Evolutionary conservation across 2,888 invertebrate genomes (phyloP), one percentile per base, ranked within the genome.

Genomic region (Sylvicola cinctus): DNA sequence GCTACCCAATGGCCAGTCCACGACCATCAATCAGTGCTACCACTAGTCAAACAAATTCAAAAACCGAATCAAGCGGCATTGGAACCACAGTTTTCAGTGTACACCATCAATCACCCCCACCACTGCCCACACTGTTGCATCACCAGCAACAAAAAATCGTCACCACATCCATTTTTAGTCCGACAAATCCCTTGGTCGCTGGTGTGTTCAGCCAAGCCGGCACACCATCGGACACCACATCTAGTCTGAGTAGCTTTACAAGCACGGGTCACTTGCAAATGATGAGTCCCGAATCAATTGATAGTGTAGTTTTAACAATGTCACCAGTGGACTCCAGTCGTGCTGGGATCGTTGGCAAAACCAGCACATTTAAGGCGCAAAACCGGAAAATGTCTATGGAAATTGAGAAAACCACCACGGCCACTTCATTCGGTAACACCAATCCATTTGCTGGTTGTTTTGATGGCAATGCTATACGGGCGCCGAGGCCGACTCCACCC

Each of bases 401-500:
- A 23, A 11, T 36, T 14, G 32, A 36, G 62, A 64, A 39, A 53
- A 54, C 32, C 58, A 61, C 41, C 60, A 62, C 49, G 6, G 16
- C 20, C 23, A 33, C 2, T n/a, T 14, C 12, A 16, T 29, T 20
- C 14, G 26, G 20, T 27, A 17, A 3, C n/a, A n/a, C 61, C 63
- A 43, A 61, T 63, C 49, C 31, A 13, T 13, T 60, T 10, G 13
- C 5, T 5, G 12, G 29, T 29, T 11, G n/a, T 29, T 11, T 5
- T 13, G 62, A 64, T 27, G 37, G 38, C 11, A 43, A 40, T 35
- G 34, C 45, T 50, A 56, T 71, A 45, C 57, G 67, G 52, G 72
- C 73, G 33, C 74, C 74, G 16, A 62, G 79, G 48, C 83, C 83
- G 2, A 79, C 80, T 44, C 77, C 83, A 46, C 83, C 83, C 33